These are phyloP conservation scores for Drosophila pallidifrons DNA, from an alignment of 1,140 invertebrate species.

Conservation along the genomic window DNA sequence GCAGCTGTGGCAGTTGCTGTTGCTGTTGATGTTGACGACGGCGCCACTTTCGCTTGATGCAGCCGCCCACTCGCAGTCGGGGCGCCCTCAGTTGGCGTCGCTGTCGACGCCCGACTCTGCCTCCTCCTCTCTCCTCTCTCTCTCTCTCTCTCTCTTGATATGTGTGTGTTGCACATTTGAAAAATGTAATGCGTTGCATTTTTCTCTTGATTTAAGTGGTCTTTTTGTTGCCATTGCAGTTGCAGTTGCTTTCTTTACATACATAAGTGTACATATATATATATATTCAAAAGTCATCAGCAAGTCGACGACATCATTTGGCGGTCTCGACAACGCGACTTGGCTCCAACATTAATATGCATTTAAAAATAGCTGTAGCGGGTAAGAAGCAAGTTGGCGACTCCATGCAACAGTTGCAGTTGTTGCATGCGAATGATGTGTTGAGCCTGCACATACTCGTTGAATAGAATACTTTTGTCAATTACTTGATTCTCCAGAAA, in stretches of 20 bases:
- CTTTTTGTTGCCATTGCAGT: conserved; percentile 31
- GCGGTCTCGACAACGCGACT: conserved; percentile 47
- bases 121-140: too few relatives aligned
- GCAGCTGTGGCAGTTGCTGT: conserved; percentile 2
- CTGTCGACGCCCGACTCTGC: conserved; percentile 12
- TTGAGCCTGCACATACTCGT: background rate
- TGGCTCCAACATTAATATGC: conserved; percentile 68
- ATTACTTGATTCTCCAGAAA: conserved; percentile 19
- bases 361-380: conserved; percentile 67
- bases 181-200: conserved; percentile 65
- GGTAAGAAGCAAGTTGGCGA: conserved; percentile 40
- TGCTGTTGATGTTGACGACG: conserved; percentile 25
- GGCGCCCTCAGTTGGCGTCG: conserved; percentile 30
- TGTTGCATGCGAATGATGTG: conserved; percentile 63
- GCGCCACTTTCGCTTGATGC: conserved; percentile 65
- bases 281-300: conserved; percentile 78
- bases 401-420: conserved; percentile 41
- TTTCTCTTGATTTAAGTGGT: conserved; percentile 63
- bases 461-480: conserved; percentile 9
- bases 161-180: conserved; percentile 56
- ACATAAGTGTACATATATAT: too few relatives aligned
- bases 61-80: conserved; percentile 53
- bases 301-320: conserved; percentile 78
- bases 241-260: conserved; percentile 49
- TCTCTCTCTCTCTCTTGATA: too few relatives aligned